Evolutionary conservation across 1,140 invertebrate species (phyloP), one percentile per base, ranked within the genome.

Genomic region (Drosophila elegans): DNA sequence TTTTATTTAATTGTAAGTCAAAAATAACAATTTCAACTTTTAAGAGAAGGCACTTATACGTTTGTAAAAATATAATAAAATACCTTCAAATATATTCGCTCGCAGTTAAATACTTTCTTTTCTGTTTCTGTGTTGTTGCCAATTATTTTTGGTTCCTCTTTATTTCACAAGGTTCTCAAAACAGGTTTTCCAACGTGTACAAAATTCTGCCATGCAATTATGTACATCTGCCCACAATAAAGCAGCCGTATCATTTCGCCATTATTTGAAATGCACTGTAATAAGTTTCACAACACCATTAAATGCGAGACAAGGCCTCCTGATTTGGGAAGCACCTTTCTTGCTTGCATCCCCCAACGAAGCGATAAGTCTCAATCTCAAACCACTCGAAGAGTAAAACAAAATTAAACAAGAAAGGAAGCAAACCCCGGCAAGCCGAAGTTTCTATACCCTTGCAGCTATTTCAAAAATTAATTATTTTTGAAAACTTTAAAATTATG

Each of bases 191-290:
- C 55, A 21, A 27, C 25, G 25, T 4, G 12, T 1, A n/a, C 36
- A 38, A 9, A 38, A 49, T 39, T 61, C 49, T 38, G 32, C n/a
- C 13, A 21, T 61, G 34, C 25, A 56, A 41, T 42, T 42, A 59
- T 57, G 39, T 41, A 12, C 13, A 16, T 21, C 11, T 32, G 32
- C 13, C 27, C 53, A 41, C 3, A 16, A 57, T 29, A 21, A 39
- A 12, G 27, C 12, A 2, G 13, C 53, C 3, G 10, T 10, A 67
- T 12, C n/a, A 67, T 67, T 67, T 67, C 63, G 59, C 59, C 63
- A 66, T 60, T 2, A 16, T 36, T 41, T 38, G 42, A 63, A 66
- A 66, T 5, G 27, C 9, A 21, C 3, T 25, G 25, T 0, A 25
- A 27, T 63, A 61, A 7, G 62, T 66, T 64, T 66, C 44, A 25